phyloP scores from a whole-genome alignment of 2,888 invertebrate species.

The Trachelus tabidus region DNA sequence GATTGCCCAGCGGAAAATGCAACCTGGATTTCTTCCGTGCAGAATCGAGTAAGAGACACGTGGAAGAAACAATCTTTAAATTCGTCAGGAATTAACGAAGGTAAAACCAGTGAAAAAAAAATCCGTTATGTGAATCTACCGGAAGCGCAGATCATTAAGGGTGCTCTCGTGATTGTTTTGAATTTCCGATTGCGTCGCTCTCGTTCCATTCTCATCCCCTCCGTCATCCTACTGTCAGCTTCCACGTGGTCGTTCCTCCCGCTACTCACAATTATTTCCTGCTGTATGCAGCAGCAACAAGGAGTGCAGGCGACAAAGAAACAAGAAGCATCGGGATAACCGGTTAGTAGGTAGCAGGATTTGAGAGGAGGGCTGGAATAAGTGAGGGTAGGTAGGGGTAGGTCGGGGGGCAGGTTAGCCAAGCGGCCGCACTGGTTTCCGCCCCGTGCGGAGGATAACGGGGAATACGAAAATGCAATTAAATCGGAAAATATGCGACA shows the following conservation, averaged over 20 bases:
- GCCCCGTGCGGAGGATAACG: constrained; percentile 8
- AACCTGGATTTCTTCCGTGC: not conserved
- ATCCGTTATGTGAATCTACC: constrained; percentile 1
- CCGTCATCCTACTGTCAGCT: not conserved
- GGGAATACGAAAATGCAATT: constrained; percentile 64
- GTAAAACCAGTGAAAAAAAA: constrained; percentile 3
- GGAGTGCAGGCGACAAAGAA: not conserved
- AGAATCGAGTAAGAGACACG: not conserved
- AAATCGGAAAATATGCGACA: constrained; percentile 61
- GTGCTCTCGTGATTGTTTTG: constrained; percentile 2
- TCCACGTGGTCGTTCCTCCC: not conserved
- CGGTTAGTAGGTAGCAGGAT: not conserved
- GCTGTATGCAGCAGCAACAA: not conserved
- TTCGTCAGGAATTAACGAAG: not conserved
- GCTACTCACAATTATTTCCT: not conserved
- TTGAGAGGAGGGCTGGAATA: not conserved
- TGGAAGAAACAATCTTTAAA: not conserved
- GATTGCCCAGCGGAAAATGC: not conserved
- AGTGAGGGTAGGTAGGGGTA: too few relatives aligned
- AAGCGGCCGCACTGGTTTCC: not conserved
- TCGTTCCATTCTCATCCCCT: not conserved
- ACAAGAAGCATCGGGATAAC: not conserved
- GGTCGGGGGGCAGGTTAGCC: too few relatives aligned
- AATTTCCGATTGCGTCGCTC: constrained; percentile 13
- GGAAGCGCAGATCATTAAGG: constrained; percentile 11